Evolutionary conservation across 2,888 invertebrate species (phyloP).

Genomic region (Dione juno): DNA sequence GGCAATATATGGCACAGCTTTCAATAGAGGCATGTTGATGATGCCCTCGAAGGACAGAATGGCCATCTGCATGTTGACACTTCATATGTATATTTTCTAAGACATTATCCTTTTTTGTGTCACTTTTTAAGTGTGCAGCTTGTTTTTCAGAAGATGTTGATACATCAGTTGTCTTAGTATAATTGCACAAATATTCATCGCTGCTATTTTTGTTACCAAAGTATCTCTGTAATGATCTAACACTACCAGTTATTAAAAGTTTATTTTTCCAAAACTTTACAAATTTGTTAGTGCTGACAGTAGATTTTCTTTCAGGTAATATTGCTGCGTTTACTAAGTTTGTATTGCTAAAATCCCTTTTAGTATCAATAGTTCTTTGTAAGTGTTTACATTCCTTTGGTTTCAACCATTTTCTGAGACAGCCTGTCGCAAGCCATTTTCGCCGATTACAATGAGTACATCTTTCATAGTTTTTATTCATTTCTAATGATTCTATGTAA

Average conservation of each 20-base stretch:
- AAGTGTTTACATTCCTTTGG: slow-evolving; percentile 81
- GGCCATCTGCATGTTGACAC: slow-evolving; percentile 76
- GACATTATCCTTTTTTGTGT: slow-evolving; percentile 62
- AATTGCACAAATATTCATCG: slow-evolving; percentile 65
- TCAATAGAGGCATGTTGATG: slow-evolving; percentile 75
- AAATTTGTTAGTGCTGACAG: slow-evolving; percentile 72
- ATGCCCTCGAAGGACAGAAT: slow-evolving; percentile 74
- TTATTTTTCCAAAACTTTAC: slow-evolving; percentile 80
- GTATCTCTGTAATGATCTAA: slow-evolving; percentile 74
- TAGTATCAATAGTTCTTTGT: slow-evolving; percentile 74
- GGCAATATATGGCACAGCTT: slow-evolving; percentile 79
- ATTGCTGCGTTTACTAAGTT: slow-evolving; percentile 75
- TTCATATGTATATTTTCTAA: slow-evolving; percentile 63
- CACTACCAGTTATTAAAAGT: slow-evolving; percentile 74
- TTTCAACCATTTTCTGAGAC: slow-evolving; percentile 79
- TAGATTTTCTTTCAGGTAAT: slow-evolving; percentile 69
- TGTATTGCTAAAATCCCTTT: slow-evolving; percentile 71
- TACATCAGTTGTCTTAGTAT: slow-evolving; percentile 63
- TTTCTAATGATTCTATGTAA: slow-evolving; percentile 46
- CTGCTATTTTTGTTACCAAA: slow-evolving; percentile 69
- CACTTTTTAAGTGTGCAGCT: slow-evolving; percentile 52
- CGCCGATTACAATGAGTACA: slow-evolving; percentile 77
- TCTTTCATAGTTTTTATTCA: slow-evolving; percentile 80
- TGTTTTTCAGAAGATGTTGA: slow-evolving; percentile 68
- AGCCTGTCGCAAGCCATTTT: slow-evolving; percentile 77